Conservation (phyloP, 2,797 vertebrate genomes). For the Cephalopachus bancanus region DNA sequence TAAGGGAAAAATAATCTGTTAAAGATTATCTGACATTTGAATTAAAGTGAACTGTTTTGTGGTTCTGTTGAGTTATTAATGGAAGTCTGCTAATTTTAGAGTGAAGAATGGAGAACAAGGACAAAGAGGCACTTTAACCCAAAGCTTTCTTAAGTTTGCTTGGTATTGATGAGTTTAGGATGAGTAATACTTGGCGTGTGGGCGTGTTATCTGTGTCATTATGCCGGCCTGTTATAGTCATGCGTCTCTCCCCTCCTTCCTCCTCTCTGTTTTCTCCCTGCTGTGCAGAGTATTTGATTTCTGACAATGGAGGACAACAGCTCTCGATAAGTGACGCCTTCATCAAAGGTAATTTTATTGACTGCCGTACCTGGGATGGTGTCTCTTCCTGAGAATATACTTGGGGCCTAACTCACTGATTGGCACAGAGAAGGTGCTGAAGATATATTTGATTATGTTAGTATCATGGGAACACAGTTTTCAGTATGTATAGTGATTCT, state of each 20-base stretch:
- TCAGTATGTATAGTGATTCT: slow-evolving; percentile 30
- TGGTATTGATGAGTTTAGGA: background rate
- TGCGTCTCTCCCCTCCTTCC: slow-evolving; percentile 80
- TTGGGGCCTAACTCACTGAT: background rate
- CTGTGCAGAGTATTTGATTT: slow-evolving; percentile 94
- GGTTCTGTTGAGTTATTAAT: slow-evolving; percentile 42
- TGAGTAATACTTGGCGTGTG: slow-evolving; percentile 85
- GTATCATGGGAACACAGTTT: slow-evolving; percentile 9
- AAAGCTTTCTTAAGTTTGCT: background rate
- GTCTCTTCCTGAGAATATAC: background rate
- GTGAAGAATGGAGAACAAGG: background rate
- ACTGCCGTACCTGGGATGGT: background rate
- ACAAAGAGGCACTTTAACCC: background rate
- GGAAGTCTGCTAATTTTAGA: slow-evolving; percentile 16
- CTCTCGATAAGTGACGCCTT: slow-evolving; percentile 99
- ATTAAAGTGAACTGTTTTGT: background rate
- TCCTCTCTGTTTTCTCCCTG: slow-evolving; percentile 83
- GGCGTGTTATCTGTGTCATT: slow-evolving; percentile 86
- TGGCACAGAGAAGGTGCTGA: background rate
- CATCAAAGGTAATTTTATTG: slow-evolving; percentile 95
- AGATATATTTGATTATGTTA: slow-evolving; percentile 51
- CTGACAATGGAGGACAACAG: slow-evolving; percentile 97
- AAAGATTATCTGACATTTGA: slow-evolving; percentile 22
- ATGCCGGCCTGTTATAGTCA: slow-evolving; percentile 77
- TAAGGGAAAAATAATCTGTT: slow-evolving; percentile 41